Conservation (phyloP, 2,113 vertebrate genomes). For the Hippocampus zosterae region DNA sequence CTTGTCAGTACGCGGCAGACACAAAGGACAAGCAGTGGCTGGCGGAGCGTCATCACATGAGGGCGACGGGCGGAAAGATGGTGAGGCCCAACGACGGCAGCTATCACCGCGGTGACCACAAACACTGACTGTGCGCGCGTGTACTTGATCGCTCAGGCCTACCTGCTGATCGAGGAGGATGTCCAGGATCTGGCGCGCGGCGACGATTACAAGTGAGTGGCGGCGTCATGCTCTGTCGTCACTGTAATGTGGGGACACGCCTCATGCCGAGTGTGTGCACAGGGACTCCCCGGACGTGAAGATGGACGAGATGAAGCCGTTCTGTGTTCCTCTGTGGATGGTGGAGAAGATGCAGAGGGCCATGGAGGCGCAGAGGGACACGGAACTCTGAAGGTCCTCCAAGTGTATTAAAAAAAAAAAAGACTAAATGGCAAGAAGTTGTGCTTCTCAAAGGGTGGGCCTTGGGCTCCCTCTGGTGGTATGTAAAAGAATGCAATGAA, state of each 20-base stretch:
- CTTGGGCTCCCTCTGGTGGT: too few relatives aligned
- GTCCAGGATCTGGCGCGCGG: conserved; percentile 85
- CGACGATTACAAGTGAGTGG: conserved; percentile 87
- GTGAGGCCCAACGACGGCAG: conserved; percentile 65
- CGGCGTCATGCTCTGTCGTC: not conserved
- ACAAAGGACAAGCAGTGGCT: conserved; percentile 98
- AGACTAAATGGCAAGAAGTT: not conserved
- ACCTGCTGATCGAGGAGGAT: conserved; percentile 92
- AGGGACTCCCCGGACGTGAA: conserved; percentile 86
- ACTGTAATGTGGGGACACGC: not conserved
- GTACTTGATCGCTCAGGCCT: conserved; percentile 74
- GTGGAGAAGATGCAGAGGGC: conserved; percentile 90
- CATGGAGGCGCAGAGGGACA: conserved; percentile 85
- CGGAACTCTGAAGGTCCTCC: conserved; percentile 62
- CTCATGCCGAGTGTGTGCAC: not conserved
- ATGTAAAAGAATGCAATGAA: too few relatives aligned
- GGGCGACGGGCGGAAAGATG: conserved; percentile 97
- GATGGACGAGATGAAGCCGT: conserved; percentile 90
- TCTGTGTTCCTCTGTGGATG: conserved; percentile 86
- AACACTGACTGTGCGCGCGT: not conserved
- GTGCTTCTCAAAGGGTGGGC: not conserved
- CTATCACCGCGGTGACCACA: not conserved
- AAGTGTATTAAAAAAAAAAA: too few relatives aligned
- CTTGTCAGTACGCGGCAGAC: conserved; percentile 89
- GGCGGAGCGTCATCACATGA: conserved; percentile 94